Conservation (phyloP, 64 coral and sea anemone species). For the Actinia tenebrosa region DNA sequence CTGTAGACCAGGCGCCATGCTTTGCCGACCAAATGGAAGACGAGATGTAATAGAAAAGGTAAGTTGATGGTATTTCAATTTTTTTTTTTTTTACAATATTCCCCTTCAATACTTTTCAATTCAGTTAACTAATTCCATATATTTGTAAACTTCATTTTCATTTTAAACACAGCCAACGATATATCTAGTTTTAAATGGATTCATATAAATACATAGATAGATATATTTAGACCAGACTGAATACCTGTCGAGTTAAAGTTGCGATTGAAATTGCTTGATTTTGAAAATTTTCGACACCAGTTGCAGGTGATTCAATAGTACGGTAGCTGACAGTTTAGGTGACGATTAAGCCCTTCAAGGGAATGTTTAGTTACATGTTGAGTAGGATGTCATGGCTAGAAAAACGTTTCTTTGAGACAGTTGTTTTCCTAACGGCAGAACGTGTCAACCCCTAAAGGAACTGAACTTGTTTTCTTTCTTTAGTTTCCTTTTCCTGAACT, state of each 20-base stretch:
- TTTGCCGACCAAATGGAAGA: background rate
- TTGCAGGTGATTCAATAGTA: conserved; percentile 1
- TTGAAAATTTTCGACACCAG: background rate
- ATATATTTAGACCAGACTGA: too few relatives aligned
- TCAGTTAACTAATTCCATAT: background rate
- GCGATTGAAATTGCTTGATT: too few relatives aligned
- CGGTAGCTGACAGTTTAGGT: background rate
- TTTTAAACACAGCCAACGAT: too few relatives aligned
- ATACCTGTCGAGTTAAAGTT: too few relatives aligned
- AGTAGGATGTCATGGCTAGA: background rate
- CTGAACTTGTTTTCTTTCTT: background rate
- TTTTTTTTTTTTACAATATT: background rate
- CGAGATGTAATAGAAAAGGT: background rate
- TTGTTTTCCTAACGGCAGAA: background rate
- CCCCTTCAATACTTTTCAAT: background rate
- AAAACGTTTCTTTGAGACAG: background rate
- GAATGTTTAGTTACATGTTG: background rate
- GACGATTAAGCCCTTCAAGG: background rate
- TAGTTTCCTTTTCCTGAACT: too few relatives aligned
- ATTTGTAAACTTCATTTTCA: background rate
- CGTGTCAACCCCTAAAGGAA: background rate
- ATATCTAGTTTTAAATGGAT: background rate
- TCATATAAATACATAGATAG: too few relatives aligned
- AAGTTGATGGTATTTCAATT: background rate
- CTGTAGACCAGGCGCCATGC: conserved; percentile 3